Evolutionary conservation across 37 sponge, comb jelly and placozoan genomes (phyloP), one percentile per base, ranked within the genome.

Genomic region (Chondrosia reniformis): DNA sequence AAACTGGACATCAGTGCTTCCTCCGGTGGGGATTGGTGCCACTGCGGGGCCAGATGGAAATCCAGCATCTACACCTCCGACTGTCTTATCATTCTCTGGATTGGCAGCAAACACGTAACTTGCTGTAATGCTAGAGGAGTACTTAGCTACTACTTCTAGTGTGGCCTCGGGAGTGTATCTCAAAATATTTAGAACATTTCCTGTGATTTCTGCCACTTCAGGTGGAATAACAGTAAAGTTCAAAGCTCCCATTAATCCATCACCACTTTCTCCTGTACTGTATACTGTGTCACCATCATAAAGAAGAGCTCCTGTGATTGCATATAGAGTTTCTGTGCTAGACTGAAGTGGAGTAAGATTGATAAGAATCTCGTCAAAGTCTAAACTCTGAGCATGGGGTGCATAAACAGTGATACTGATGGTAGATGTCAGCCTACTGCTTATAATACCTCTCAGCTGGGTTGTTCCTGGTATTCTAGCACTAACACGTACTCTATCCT

Each of bases 51-150:
- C 87, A 5, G 8, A n/a, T 0, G 49, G 31, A 3, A 36, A 33
- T 15, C 91, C 91, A 30, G 86, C 72, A 55, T 89, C 90, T 33
- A 86, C 38, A 22, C 73, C 64, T 24, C 87, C 84, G 22, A 80
- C 39, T 22, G 0, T 46, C 0, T 63, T 46, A 5, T 79, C 76
- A 21, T 45, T 77, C 27, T 33, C 25, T 0, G 30, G 38, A 33
- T 57, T 56, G 6, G 76, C 79, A n/a, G 39, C 52, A 31, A 43
- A 17, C 15, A 58, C 33, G 4, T 64, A 74, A n/a, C 66, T 79
- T 30, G 83, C 45, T 33, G 41, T 76, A 17, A 74, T 74, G 17
- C 36, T 0, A 37, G 63, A 39, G 36, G 75, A 81, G 69, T 83
- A 49, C 42, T 64, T 80, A 17, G 38, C 44, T 12, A 4, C 63